phyloP scores from a whole-genome alignment of 2,888 invertebrate species.

The Trachelus iudaicus region DNA sequence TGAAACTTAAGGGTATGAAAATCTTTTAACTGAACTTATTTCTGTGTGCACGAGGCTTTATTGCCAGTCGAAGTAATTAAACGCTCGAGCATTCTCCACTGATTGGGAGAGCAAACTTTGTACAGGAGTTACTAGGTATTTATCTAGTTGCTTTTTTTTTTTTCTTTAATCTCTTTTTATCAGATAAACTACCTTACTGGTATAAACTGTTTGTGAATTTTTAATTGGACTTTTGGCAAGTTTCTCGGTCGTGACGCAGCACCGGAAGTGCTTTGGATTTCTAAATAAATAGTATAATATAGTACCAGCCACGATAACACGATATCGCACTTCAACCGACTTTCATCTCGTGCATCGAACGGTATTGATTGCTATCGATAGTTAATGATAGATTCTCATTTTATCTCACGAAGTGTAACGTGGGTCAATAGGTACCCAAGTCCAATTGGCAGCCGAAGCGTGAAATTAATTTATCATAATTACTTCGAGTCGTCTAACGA shows the following conservation, averaged over 20 bases:
- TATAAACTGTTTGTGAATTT: not conserved
- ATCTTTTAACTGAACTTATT: not conserved
- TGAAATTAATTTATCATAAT: not conserved
- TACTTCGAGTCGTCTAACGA: not conserved
- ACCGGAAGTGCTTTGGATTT: not conserved
- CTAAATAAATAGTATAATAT: not conserved
- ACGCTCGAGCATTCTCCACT: not conserved
- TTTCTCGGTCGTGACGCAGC: not conserved
- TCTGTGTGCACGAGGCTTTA: not conserved
- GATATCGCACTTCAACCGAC: not conserved
- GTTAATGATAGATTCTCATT: not conserved
- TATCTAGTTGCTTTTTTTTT: not conserved
- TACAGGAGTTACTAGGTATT: not conserved
- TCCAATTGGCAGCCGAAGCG: not conserved
- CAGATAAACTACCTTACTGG: not conserved
- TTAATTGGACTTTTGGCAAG: not conserved
- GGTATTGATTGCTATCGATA: not conserved
- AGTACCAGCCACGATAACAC: not conserved
- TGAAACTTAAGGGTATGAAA: not conserved
- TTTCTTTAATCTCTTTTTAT: not conserved
- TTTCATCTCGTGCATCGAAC: not conserved
- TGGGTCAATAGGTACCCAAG: not conserved
- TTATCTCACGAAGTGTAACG: not conserved
- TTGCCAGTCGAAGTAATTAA: not conserved
- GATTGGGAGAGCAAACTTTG: not conserved